Conservation (phyloP, 2,113 vertebrate genomes). For the Nothobranchius kuhntae region DNA sequence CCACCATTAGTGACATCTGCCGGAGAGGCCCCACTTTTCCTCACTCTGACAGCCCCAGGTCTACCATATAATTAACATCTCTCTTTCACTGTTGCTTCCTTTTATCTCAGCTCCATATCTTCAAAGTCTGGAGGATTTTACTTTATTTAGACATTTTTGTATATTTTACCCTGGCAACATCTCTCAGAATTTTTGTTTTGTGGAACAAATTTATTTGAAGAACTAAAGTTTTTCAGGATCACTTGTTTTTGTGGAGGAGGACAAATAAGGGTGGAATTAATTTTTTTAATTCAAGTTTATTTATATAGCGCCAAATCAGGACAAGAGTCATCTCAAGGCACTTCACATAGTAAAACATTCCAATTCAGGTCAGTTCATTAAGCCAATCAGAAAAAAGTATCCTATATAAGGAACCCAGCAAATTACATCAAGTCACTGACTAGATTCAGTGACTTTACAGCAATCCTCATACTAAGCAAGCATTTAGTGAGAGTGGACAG, state of each 20-base stretch:
- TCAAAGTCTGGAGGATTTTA: slow-evolving; percentile 1
- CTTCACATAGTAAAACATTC: too few relatives aligned
- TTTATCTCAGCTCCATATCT: slow-evolving; percentile 17
- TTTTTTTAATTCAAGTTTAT: background rate
- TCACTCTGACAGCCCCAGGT: slow-evolving; percentile 42
- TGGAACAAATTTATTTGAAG: background rate
- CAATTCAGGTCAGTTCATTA: too few relatives aligned
- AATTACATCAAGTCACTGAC: too few relatives aligned
- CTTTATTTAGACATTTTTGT: slow-evolving; percentile 7
- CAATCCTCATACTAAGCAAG: too few relatives aligned
- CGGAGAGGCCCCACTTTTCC: slow-evolving; percentile 37
- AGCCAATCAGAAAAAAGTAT: too few relatives aligned
- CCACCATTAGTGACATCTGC: slow-evolving; percentile 62
- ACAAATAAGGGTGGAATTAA: background rate
- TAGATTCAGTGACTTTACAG: too few relatives aligned
- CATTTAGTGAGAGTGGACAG: too few relatives aligned
- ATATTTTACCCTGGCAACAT: slow-evolving; percentile 2
- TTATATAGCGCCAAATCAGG: too few relatives aligned
- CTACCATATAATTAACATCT: slow-evolving; percentile 60
- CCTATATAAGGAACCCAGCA: too few relatives aligned
- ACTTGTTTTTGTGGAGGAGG: background rate
- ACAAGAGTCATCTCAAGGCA: too few relatives aligned
- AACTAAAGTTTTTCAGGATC: background rate
- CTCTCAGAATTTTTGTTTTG: background rate
- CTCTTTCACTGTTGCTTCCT: slow-evolving; percentile 19